A percentile compares a stretch with the other conserved stretches of the same genome.
Conservation (phyloP, 1,140 invertebrate species). For the Gryon sp. region DNA sequence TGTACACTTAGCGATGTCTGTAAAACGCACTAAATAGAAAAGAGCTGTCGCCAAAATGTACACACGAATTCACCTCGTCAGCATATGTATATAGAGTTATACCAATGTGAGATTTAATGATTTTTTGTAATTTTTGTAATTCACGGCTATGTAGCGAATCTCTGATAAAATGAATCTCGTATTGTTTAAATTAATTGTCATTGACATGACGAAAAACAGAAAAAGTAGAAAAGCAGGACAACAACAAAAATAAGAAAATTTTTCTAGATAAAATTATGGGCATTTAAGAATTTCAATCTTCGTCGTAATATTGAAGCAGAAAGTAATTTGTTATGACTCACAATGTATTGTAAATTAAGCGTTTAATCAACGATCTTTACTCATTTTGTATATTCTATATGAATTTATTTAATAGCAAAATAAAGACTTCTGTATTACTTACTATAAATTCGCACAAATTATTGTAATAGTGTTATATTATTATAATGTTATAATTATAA, state of each 20-base stretch:
- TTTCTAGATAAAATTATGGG: too few species aligned
- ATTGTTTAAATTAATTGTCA: constrained; percentile 43
- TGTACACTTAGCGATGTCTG: constrained; percentile 16
- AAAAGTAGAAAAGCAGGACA: too few species aligned
- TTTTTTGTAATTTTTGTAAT: too few species aligned
- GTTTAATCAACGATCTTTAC: too few species aligned
- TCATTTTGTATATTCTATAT: constrained; percentile 23
- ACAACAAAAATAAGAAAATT: too few species aligned
- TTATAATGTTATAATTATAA: too few species aligned
- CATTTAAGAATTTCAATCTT: constrained; percentile 17
- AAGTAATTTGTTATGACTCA: too few species aligned
- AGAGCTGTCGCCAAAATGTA: constrained; percentile 44
- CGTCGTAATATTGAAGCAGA: neutral
- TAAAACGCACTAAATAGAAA: constrained; percentile 27
- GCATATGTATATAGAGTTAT: constrained; percentile 52
- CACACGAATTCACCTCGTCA: constrained; percentile 31
- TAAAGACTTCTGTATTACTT: too few species aligned
- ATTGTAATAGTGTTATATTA: too few species aligned
- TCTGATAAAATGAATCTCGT: constrained; percentile 20
- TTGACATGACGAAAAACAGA: constrained; percentile 7
- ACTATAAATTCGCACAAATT: constrained; percentile 2
- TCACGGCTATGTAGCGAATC: constrained; percentile 16
- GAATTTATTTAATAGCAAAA: constrained; percentile 4
- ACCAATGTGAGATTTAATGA: constrained; percentile 56
- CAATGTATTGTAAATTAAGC: constrained; percentile 6